phyloP scores from a whole-genome alignment of 1,140 invertebrate species.

The Heterodera schachtii region DNA sequence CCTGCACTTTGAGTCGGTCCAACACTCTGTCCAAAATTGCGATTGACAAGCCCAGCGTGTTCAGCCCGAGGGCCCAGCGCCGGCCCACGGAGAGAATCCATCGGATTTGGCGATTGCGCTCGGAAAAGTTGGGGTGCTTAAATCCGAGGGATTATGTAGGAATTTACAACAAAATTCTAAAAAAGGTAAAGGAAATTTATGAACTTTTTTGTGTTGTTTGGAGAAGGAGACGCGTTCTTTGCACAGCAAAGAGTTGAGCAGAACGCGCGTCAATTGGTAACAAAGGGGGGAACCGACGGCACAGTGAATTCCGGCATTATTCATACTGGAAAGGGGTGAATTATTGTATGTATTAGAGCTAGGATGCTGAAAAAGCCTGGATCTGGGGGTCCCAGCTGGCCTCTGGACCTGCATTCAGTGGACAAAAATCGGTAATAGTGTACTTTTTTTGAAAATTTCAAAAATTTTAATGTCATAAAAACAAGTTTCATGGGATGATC shows the following conservation, averaged over 20 bases:
- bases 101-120: slow-evolving; percentile 12
- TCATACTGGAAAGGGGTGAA: neutral
- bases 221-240: neutral
- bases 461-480: too few relatives aligned
- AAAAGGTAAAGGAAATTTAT: neutral
- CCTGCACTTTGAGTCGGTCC: slow-evolving; percentile 11
- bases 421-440: too few relatives aligned
- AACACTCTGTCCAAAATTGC: slow-evolving; percentile 27
- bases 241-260: neutral
- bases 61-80: slow-evolving; percentile 14
- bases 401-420: too few relatives aligned
- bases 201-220: neutral
- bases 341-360: too few relatives aligned
- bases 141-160: too few relatives aligned
- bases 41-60: slow-evolving; percentile 17
- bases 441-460: too few relatives aligned
- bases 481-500: too few relatives aligned
- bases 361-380: too few relatives aligned
- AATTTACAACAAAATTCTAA: neutral
- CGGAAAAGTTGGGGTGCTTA: neutral
- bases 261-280: neutral
- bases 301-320: neutral
- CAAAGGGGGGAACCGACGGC: neutral
- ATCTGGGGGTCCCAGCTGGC: too few relatives aligned
- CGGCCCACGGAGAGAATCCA: slow-evolving; percentile 14